Evolutionary conservation across 2,113 vertebrate genomes (phyloP).

Genomic region (Campylorhamphus procurvoides): DNA sequence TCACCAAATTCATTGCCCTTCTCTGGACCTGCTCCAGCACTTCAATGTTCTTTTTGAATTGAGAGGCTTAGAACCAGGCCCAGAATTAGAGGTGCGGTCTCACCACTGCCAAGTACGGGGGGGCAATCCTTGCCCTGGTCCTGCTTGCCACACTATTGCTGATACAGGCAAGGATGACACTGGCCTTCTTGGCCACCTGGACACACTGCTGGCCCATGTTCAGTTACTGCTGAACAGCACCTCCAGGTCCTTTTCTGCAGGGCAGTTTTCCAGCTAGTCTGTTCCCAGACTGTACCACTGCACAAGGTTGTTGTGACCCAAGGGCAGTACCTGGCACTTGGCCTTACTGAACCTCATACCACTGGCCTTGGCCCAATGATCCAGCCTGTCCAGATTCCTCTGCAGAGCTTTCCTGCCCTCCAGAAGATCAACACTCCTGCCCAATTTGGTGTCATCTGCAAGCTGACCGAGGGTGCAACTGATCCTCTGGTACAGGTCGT

Average conservation of each 20-base stretch:
- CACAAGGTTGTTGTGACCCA: background rate
- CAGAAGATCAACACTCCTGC: background rate
- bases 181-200: background rate
- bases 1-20: background rate
- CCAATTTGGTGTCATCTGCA: background rate
- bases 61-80: background rate
- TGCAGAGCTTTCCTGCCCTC: background rate
- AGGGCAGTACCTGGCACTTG: background rate
- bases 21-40: background rate
- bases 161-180: background rate
- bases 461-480: background rate
- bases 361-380: background rate
- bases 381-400: background rate
- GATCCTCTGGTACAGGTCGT: background rate
- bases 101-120: rapidly evolving
- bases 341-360: background rate
- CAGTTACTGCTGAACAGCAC: rapidly evolving
- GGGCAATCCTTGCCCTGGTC: no score
- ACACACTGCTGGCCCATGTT: background rate
- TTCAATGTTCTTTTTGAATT: background rate
- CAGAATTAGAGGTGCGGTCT: rapidly evolving
- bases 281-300: background rate
- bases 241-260: no score
- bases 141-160: background rate
- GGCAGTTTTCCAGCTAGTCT: background rate